These are phyloP conservation scores for Chaetorhynchus papuensis DNA, from an alignment of 2,113 vertebrate genomes.

Conservation along the genomic window DNA sequence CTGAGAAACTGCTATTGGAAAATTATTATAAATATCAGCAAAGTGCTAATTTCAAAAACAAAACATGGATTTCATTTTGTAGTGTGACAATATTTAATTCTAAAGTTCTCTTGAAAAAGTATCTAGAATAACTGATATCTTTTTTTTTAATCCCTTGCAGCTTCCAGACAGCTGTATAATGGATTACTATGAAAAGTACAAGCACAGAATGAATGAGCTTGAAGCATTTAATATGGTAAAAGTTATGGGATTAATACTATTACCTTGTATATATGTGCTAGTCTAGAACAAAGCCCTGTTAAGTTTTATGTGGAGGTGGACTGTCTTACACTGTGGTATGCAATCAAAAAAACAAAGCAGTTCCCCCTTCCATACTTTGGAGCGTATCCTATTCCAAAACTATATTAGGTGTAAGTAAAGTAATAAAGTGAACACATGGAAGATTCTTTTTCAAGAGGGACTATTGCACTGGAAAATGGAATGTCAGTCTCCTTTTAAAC, in stretches of 20 bases:
- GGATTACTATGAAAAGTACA: slow-evolving; percentile 83
- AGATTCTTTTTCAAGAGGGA: slow-evolving; percentile 61
- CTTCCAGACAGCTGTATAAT: slow-evolving; percentile 80
- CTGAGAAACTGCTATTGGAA: background rate
- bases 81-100: background rate
- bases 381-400: slow-evolving; percentile 57
- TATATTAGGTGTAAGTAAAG: slow-evolving; percentile 71
- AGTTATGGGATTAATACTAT: slow-evolving; percentile 5
- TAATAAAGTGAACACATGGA: slow-evolving; percentile 73
- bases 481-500: slow-evolving; percentile 66
- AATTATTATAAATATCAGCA: background rate
- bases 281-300: slow-evolving; percentile 37
- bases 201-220: slow-evolving; percentile 83
- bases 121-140: background rate
- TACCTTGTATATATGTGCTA: slow-evolving; percentile 11
- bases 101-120: slow-evolving; percentile 1
- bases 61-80: background rate
- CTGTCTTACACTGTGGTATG: slow-evolving; percentile 39
- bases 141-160: slow-evolving; percentile 63
- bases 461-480: slow-evolving; percentile 56
- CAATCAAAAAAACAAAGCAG: slow-evolving; percentile 44
- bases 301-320: slow-evolving; percentile 48
- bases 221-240: slow-evolving; percentile 94
- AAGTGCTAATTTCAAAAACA: slow-evolving; percentile 27
- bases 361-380: background rate